A percentile compares a stretch with the other conserved stretches of the same genome.
These are phyloP conservation scores for Propithecus deckenii DNA, from an alignment of 2,797 vertebrate genomes.

Conservation along the genomic window DNA sequence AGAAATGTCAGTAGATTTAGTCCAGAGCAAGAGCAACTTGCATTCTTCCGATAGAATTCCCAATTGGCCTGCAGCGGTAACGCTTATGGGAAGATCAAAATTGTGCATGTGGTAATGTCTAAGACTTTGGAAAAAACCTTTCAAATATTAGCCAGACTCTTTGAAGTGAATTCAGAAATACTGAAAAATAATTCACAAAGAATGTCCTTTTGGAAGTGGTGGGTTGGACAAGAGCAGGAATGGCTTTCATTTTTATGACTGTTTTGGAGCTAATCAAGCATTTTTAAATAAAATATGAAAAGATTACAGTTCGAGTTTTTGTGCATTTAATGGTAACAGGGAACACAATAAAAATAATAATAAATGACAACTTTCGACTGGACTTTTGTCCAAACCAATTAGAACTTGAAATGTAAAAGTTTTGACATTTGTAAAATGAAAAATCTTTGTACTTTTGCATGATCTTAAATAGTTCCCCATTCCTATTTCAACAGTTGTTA, in stretches of 20 bases:
- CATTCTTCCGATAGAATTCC: conserved; percentile 54
- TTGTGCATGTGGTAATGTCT: conserved; percentile 57
- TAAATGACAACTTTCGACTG: conserved; percentile 10
- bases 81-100: conserved; percentile 52
- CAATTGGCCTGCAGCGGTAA: conserved; percentile 23
- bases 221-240: conserved; percentile 19
- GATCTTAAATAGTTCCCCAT: conserved; percentile 29
- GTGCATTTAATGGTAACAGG: background rate
- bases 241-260: conserved; percentile 58
- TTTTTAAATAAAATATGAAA: conserved; percentile 62
- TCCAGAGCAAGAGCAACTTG: conserved; percentile 33
- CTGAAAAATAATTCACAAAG: conserved; percentile 69
- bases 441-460: background rate
- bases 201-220: conserved; percentile 53
- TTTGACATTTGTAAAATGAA: conserved; percentile 53
- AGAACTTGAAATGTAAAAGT: conserved; percentile 49
- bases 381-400: conserved; percentile 33
- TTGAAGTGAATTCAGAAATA: conserved; percentile 72
- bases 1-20: conserved; percentile 20
- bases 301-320: conserved; percentile 23
- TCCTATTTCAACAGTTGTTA: background rate
- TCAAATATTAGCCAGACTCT: conserved; percentile 67
- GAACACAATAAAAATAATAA: conserved; percentile 6
- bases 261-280: conserved; percentile 47
- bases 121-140: conserved; percentile 60